A percentile compares a stretch with the other conserved stretches of the same genome.
Conservation (phyloP, 2,113 vertebrate species). For the Zapus hudsonius region DNA sequence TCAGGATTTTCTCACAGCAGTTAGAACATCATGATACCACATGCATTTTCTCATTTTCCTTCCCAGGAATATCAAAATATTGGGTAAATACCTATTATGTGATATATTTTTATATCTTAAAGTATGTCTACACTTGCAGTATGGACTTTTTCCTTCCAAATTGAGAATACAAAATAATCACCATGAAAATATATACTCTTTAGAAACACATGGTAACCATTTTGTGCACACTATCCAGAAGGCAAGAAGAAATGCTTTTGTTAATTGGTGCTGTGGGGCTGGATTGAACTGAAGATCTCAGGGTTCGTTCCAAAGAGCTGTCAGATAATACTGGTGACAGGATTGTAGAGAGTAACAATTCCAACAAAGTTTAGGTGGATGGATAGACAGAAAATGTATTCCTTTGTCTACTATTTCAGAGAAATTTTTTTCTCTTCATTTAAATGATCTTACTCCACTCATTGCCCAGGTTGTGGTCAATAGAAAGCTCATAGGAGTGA, state of each 20-base stretch:
- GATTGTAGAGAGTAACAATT: conserved; percentile 60
- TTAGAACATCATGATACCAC: not conserved
- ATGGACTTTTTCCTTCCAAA: not conserved
- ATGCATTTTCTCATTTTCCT: conserved; percentile 27
- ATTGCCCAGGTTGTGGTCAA: not conserved
- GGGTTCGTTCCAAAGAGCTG: conserved; percentile 64
- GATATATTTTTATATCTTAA: not conserved
- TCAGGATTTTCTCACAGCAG: too few species aligned
- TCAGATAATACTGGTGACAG: conserved; percentile 65
- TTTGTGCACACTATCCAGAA: conserved; percentile 33
- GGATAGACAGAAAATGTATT: conserved; percentile 42
- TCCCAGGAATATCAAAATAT: conserved; percentile 1
- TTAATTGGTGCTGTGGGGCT: conserved; percentile 42
- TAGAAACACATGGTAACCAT: conserved; percentile 46
- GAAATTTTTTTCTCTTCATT: conserved; percentile 39
- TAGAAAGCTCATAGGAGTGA: not conserved
- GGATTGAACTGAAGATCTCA: conserved; percentile 59
- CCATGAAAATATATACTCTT: not conserved
- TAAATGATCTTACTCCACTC: conserved; percentile 38
- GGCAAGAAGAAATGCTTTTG: conserved; percentile 53
- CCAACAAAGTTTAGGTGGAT: conserved; percentile 52
- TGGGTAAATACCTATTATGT: not conserved
- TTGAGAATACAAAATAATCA: not conserved
- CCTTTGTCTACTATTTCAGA: conserved; percentile 32
- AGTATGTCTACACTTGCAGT: not conserved